Conservation (phyloP, 1,140 invertebrate species). For the Mercenaria mercenaria region DNA sequence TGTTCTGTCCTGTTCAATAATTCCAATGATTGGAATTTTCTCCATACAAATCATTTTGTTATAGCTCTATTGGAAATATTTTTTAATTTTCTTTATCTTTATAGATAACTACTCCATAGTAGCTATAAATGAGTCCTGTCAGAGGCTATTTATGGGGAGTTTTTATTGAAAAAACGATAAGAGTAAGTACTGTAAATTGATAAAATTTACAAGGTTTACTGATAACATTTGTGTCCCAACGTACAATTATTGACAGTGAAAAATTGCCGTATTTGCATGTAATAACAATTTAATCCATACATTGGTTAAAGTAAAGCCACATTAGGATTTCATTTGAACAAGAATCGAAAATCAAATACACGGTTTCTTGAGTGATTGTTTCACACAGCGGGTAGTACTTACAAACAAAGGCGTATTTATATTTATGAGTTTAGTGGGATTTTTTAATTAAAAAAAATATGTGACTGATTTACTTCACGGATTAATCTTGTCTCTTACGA, state of each 20-base stretch:
- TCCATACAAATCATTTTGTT: too few relatives aligned
- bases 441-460: too few relatives aligned
- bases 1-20: too few relatives aligned
- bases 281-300: not conserved
- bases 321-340: not conserved
- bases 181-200: not conserved
- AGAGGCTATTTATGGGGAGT: not conserved
- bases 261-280: constrained; percentile 30
- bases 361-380: constrained; percentile 11
- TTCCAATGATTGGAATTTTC: too few relatives aligned
- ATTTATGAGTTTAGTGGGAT: too few relatives aligned
- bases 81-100: too few relatives aligned
- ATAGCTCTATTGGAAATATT: too few relatives aligned
- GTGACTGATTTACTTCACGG: too few relatives aligned
- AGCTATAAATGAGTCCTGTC: not conserved
- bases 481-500: too few relatives aligned
- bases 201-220: constrained; percentile 7
- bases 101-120: not conserved
- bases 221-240: constrained; percentile 5
- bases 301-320: not conserved
- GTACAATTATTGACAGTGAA: constrained; percentile 20
- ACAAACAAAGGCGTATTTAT: too few relatives aligned
- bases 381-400: not conserved
- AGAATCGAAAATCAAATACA: not conserved
- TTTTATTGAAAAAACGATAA: constrained; percentile 14